A percentile compares a stretch with the other conserved stretches of the same genome.
Evolutionary conservation across 2,113 vertebrate genomes (phyloP).

Genomic region (Atrichornis clamosus): DNA sequence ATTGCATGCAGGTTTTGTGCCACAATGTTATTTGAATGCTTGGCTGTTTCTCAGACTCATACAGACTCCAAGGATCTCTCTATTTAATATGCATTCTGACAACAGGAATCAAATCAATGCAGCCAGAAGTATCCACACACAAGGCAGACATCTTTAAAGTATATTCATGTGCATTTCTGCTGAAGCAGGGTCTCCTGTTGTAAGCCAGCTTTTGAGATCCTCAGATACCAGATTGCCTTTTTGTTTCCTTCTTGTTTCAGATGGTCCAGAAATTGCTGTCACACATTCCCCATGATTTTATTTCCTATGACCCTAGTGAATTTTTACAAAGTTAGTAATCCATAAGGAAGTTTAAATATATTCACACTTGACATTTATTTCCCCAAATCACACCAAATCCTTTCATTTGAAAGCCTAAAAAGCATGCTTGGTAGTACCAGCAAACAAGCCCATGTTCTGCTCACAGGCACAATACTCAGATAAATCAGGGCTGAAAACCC

Average conservation of each 20-base stretch:
- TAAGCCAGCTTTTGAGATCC: not conserved
- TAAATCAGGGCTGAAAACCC: not conserved
- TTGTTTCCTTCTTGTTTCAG: not conserved
- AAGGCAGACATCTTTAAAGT: not conserved
- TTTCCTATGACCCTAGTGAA: not conserved
- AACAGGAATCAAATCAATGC: not conserved
- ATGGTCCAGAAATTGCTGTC: not conserved
- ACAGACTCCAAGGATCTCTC: not conserved
- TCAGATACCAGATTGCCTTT: not conserved
- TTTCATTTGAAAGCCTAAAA: not conserved
- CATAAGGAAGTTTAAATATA: not conserved
- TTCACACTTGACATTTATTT: not conserved
- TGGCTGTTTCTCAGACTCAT: not conserved
- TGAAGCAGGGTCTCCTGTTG: not conserved
- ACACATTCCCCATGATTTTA: not conserved
- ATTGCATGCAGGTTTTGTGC: not conserved
- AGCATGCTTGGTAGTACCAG: not conserved
- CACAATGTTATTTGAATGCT: slow-evolving; percentile 4
- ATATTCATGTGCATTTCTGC: not conserved
- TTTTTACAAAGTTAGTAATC: not conserved
- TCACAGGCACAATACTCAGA: not conserved
- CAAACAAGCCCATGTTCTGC: not conserved
- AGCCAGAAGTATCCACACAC: not conserved
- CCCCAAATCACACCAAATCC: not conserved
- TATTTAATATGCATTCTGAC: not conserved